These are phyloP conservation scores for Anthophora plumipes DNA, from an alignment of 2,888 invertebrate species.

Conservation along the genomic window DNA sequence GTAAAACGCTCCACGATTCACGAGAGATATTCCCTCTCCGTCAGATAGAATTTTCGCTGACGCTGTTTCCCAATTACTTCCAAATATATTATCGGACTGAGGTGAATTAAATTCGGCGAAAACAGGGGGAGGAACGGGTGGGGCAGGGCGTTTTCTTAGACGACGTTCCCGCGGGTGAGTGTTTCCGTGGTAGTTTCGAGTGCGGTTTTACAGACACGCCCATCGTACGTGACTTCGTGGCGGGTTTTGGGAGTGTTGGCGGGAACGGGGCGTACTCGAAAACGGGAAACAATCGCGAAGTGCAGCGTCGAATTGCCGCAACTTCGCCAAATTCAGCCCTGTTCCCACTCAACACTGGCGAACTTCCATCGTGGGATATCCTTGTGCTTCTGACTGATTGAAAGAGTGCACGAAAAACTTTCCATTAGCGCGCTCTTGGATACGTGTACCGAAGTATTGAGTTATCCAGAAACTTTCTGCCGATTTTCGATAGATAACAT, in stretches of 20 bases:
- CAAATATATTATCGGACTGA: conserved; percentile 22
- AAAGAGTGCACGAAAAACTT: no score
- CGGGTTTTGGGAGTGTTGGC: conserved; percentile 19
- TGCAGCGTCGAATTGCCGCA: conserved; percentile 13
- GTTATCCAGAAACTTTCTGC: no score
- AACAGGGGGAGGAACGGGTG: neutral
- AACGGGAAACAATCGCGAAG: conserved; percentile 48
- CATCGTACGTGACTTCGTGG: conserved; percentile 30
- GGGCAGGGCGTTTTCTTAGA: neutral
- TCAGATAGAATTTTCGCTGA: neutral
- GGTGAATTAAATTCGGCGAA: conserved; percentile 20
- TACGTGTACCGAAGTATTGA: no score
- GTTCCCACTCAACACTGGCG: neutral
- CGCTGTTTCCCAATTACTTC: neutral
- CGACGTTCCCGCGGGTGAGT: neutral
- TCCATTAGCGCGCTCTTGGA: no score
- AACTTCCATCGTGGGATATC: neutral
- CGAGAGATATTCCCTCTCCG: no score
- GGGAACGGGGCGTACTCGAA: conserved; percentile 15
- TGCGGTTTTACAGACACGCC: conserved; percentile 22
- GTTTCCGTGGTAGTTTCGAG: conserved; percentile 31
- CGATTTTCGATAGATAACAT: no score
- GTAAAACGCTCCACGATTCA: no score
- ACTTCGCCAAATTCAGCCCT: conserved; percentile 20
- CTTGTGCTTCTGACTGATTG: neutral